Base-by-base conservation (phyloP, 2,113 vertebrate species). In the Nothoprocta perdicaria region DNA sequence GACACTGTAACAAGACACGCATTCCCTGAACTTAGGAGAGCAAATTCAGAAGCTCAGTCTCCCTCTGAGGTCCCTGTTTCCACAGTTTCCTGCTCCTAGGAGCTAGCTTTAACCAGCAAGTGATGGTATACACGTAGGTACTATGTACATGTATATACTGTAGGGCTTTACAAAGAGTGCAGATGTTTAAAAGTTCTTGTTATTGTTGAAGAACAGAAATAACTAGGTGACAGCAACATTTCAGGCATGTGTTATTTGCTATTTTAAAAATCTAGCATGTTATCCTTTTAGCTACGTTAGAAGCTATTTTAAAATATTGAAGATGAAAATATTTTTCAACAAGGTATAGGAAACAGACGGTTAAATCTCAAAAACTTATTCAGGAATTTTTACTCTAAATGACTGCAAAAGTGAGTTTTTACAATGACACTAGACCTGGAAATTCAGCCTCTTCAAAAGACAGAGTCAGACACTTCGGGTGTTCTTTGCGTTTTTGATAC, bases 401-500 rank as follows among this genome's bases (percentile, higher is more conserved):
- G 9, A 48, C 23, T 82, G 15, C 12, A 69, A 22, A 33, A 83
- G 9, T 27, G 45, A 57, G 45, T 69, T 74, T 66, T 14, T 26
- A 27, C 2, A 80, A 66, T 17, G 22, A 35, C 31, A 38, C 48
- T 11, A 66, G 43, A 80, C 8, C 13, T 89, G 40, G 62, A 87
- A 92, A 65, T 52, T 63, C 62, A 57, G 12, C 78, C 26, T 75
- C 58, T 78, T 92, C 33, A 86, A 68, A 93, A 38, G 38, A 72
- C 23, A 2, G 75, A 90, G 33, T 84, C 27, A 48, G 43, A 23
- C 31, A 12, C n/a, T 84, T 67, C 55, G 41, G 26, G 41, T 58
- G 50, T 86, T 77, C 76, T 75, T 75, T 38, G 8, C 1, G 2
- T 3, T 27, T 90, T 75, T 26, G 72, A n/a, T 57, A 61, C 46